Evolutionary conservation across 2,888 invertebrate species (phyloP).

Genomic region (Tiliacea aurago): DNA sequence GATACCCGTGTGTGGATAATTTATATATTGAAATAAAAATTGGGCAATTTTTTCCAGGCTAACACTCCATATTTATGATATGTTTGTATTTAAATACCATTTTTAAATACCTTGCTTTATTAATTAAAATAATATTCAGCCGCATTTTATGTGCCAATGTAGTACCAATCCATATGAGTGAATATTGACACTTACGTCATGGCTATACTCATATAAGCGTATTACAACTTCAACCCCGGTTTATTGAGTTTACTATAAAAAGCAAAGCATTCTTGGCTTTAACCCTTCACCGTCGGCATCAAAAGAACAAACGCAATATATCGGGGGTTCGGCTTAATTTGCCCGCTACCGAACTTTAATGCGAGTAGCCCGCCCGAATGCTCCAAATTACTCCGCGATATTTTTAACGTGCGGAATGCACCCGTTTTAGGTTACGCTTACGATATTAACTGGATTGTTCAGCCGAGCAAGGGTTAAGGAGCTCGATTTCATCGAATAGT

Average conservation of each 20-base stretch:
- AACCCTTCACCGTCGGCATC: constrained; percentile 90
- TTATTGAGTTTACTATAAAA: constrained; percentile 88
- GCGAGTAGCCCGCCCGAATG: constrained; percentile 86
- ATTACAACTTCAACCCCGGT: constrained; percentile 67
- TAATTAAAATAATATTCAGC: not conserved
- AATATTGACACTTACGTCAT: not conserved
- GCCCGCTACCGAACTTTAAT: constrained; percentile 87
- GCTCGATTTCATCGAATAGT: constrained; percentile 71
- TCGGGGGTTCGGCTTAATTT: constrained; percentile 89
- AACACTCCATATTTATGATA: constrained; percentile 11
- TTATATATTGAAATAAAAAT: constrained; percentile 64
- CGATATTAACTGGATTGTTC: constrained; percentile 84
- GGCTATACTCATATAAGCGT: constrained; percentile 7
- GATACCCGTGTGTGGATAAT: constrained; percentile 77
- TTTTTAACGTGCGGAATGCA: constrained; percentile 89
- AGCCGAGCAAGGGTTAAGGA: constrained; percentile 76
- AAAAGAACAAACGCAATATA: constrained; percentile 91
- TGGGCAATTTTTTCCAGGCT: constrained; percentile 22
- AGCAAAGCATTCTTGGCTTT: constrained; percentile 90
- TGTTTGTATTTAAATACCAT: not conserved
- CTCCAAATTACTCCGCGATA: constrained; percentile 89
- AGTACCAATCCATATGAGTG: not conserved
- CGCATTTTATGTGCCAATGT: not conserved
- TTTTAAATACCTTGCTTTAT: not conserved
- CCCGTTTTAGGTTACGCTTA: constrained; percentile 86